Percentiles rank a stretch among this genome's conserved stretches.
Evolutionary conservation across 2,797 vertebrate species (phyloP).

Genomic region (Lophotriccus pileatus): DNA sequence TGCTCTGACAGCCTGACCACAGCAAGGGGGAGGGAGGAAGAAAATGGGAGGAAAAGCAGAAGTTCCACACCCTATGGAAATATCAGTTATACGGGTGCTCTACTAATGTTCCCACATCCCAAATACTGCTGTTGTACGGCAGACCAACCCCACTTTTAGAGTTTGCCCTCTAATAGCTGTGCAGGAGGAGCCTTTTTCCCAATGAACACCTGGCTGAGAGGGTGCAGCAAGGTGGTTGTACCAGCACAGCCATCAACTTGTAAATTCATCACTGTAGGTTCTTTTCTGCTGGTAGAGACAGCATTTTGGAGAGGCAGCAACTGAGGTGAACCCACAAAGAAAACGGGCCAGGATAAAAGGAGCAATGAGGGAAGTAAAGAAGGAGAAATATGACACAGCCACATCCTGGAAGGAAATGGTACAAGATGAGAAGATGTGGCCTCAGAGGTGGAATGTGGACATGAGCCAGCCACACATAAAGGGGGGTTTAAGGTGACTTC

Average conservation of each 20-base stretch:
- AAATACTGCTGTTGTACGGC: neutral
- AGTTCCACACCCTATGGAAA: neutral
- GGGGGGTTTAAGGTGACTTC: neutral
- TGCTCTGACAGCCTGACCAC: neutral
- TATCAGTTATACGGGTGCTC: accelerated
- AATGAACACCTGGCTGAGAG: neutral
- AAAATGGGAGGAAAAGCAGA: neutral
- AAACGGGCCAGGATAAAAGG: neutral
- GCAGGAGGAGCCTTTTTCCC: neutral
- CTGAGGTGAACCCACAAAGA: neutral
- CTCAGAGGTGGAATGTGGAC: neutral
- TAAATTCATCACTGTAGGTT: neutral
- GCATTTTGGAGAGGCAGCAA: neutral
- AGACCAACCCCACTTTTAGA: neutral
- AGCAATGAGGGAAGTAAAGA: neutral
- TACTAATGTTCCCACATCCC: too few relatives aligned
- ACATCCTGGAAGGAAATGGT: neutral
- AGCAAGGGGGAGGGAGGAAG: neutral
- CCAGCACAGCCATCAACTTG: neutral
- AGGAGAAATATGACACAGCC: neutral
- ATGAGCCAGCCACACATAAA: neutral
- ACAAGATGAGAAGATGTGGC: neutral
- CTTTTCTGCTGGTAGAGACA: neutral
- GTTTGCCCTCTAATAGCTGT: neutral
- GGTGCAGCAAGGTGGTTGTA: neutral